Evolutionary conservation across 2,113 vertebrate species (phyloP), one percentile per base, ranked within the genome.

Genomic region (Oxyruncus cristatus): DNA sequence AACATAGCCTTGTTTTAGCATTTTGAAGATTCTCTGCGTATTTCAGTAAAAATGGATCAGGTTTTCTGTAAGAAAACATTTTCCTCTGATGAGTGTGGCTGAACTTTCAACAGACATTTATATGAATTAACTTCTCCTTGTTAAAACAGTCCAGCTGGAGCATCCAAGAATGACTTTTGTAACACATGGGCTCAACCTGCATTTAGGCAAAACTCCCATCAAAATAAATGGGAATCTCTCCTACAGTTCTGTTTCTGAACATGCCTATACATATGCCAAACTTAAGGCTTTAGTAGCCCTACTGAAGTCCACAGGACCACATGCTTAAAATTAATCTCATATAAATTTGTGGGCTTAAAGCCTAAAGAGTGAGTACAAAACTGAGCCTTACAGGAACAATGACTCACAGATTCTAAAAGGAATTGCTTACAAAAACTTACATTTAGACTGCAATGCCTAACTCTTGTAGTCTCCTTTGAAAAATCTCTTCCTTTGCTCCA

Each of bases 271-370:
- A 82, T 37, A 52, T 68, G 58, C 41, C 47, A 72, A 53, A 80
- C 53, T 85, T 63, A 70, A 85, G 37, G 65, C 63, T 90, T 59
- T 66, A 81, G 79, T 41, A 82, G 44, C 41, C 39, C 71, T 67
- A 53, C 4, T 81, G 76, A 96, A 89, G 73, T 66, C 47, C 56
- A 62, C 8, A 61, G 41, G 71, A 62, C 33, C 10, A 17, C 62
- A 47, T 73, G 74, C 52, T 71, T 77, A 88, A 92, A 96, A 95
- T 94, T 76, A 77, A 93, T 56, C 50, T 32, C 81, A 85, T 44
- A 88, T 53, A 88, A 62, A 83, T 74, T 39, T 93, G 42, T 67
- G 49, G 55, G 55, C 47, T 92, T 27, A 67, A 58, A 82, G 75
- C 37, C 85, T 88, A 28, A 61, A 70, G 23, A 58, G 6, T 4